Evolutionary conservation across 2,888 invertebrate genomes (phyloP).

Genomic region (Amphipoea lucens): DNA sequence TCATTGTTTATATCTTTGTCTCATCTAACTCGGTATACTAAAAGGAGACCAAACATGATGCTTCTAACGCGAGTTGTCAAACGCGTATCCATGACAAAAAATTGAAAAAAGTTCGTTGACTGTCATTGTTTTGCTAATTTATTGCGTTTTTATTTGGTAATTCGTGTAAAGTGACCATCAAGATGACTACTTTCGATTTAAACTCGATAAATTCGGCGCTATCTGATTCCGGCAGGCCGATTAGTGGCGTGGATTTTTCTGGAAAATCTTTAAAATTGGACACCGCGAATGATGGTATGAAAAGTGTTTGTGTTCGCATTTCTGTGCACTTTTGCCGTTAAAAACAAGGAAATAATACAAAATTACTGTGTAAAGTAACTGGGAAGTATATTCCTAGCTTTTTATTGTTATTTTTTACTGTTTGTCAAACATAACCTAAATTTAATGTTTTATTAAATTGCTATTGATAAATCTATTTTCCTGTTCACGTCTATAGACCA

Average conservation of each 20-base stretch:
- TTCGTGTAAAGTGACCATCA: constrained; percentile 50
- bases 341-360: background rate
- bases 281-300: constrained; percentile 94
- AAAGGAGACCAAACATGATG: constrained; percentile 42
- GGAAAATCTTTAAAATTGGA: constrained; percentile 95
- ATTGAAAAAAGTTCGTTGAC: constrained; percentile 80
- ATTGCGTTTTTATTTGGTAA: constrained; percentile 66
- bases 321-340: background rate
- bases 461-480: constrained; percentile 13
- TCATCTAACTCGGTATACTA: constrained; percentile 10
- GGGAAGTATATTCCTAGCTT: background rate
- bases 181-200: constrained; percentile 89
- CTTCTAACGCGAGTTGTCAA: background rate
- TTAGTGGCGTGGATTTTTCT: constrained; percentile 94
- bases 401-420: background rate
- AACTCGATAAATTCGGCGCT: constrained; percentile 89
- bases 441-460: constrained; percentile 7
- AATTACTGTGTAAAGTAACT: background rate
- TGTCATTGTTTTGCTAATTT: constrained; percentile 68
- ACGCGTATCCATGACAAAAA: constrained; percentile 63
- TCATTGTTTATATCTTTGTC: constrained; percentile 23
- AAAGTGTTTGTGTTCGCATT: constrained; percentile 24
- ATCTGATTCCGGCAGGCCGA: constrained; percentile 82
- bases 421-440: constrained; percentile 50
- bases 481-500: background rate